Evolutionary conservation across 2,113 vertebrate genomes (phyloP).

Genomic region (Varanus komodoensis): DNA sequence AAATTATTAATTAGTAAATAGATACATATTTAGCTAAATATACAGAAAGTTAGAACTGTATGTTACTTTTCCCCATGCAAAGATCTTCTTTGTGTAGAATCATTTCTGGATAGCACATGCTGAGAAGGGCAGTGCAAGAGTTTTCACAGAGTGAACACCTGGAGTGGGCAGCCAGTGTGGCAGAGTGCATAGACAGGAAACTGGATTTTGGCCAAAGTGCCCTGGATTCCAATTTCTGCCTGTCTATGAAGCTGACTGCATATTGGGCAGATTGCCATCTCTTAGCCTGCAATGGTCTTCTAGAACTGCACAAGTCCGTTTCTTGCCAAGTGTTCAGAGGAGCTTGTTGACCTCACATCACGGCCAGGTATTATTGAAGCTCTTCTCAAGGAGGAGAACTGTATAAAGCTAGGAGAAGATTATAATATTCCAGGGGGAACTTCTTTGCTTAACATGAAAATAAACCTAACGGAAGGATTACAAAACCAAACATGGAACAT

Average conservation of each 20-base stretch:
- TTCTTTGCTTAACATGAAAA: slow-evolving; percentile 79
- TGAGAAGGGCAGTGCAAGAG: background rate
- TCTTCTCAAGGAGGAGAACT: slow-evolving; percentile 40
- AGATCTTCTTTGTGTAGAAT: background rate
- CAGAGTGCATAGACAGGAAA: background rate
- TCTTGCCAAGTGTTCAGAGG: slow-evolving; percentile 41
- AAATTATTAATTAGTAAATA: background rate
- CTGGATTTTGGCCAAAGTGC: background rate
- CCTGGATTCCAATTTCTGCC: background rate
- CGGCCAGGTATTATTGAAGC: slow-evolving; percentile 72
- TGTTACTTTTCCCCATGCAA: background rate
- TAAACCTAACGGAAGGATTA: slow-evolving; percentile 82
- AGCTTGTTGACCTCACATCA: slow-evolving; percentile 49
- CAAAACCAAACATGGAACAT: slow-evolving; percentile 81
- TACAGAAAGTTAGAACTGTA: background rate
- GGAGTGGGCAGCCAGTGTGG: background rate
- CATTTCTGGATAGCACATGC: background rate
- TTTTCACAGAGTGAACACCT: background rate
- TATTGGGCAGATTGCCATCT: slow-evolving; percentile 10
- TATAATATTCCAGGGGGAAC: slow-evolving; percentile 80
- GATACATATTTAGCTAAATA: background rate
- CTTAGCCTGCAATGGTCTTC: background rate
- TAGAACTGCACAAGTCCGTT: background rate
- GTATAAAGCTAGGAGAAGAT: slow-evolving; percentile 74
- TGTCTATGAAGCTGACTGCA: background rate